Evolutionary conservation across 2,797 vertebrate species (phyloP).

Genomic region (Rhinatrema bivittatum): DNA sequence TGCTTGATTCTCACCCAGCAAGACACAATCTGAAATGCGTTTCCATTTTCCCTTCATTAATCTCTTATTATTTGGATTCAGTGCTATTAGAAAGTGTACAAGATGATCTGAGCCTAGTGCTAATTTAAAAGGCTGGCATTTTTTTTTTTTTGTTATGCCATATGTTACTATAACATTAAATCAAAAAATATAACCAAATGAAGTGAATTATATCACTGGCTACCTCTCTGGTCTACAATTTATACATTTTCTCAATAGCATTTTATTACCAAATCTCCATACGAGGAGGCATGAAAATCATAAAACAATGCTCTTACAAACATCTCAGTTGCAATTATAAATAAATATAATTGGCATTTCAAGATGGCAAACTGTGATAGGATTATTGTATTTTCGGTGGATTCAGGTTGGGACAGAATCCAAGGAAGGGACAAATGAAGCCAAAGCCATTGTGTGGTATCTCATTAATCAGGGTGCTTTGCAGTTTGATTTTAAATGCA

Average conservation of each 20-base stretch:
- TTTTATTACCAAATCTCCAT: no score
- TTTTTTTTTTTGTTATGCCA: background rate
- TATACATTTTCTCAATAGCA: no score
- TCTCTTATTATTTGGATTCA: slow-evolving; percentile 23
- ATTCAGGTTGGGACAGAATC: no score
- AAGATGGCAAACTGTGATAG: no score
- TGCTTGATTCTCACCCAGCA: slow-evolving; percentile 49
- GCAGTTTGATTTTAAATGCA: slow-evolving; percentile 59
- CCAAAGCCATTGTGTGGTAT: slow-evolving; percentile 9
- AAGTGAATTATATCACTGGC: accelerated
- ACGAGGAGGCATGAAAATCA: background rate
- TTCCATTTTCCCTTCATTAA: slow-evolving; percentile 13
- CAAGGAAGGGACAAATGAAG: no score
- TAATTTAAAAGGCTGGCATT: background rate
- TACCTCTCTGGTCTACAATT: background rate
- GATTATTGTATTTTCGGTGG: no score
- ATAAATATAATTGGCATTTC: no score
- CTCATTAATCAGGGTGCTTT: slow-evolving; percentile 32
- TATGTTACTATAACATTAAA: background rate
- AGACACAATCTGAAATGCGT: slow-evolving; percentile 37
- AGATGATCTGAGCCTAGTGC: background rate
- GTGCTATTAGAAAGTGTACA: slow-evolving; percentile 12
- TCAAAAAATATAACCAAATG: background rate
- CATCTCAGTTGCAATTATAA: no score
- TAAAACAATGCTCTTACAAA: no score